Conservation (phyloP, 2,113 vertebrate genomes). For the Delphinapterus leucas region DNA sequence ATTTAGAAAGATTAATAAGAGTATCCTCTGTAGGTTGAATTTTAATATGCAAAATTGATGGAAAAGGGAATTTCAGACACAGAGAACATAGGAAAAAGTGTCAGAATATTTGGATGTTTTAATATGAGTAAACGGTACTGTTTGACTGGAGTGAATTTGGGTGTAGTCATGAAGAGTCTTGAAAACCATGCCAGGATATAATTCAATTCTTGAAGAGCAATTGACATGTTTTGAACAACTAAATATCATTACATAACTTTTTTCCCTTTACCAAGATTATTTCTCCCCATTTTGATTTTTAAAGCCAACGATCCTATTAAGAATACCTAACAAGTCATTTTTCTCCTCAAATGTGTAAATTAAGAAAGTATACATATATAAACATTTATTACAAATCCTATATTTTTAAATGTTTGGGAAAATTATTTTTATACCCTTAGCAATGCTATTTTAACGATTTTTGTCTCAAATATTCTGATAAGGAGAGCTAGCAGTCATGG, state of each 20-base stretch:
- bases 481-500: background rate
- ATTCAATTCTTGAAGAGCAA: background rate
- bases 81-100: background rate
- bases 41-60: background rate
- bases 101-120: background rate
- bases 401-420: background rate
- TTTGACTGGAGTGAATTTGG: background rate
- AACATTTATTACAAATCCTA: background rate
- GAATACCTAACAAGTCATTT: background rate
- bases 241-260: background rate
- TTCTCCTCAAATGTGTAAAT: background rate
- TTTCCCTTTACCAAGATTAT: background rate
- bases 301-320: background rate
- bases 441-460: constrained; percentile 27
- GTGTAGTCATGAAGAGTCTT: background rate
- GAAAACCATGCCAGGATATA: background rate
- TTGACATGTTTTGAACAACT: background rate
- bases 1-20: background rate
- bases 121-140: background rate
- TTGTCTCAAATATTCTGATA: background rate
- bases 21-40: background rate
- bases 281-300: background rate
- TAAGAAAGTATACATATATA: background rate
- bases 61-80: background rate
- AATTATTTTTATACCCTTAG: background rate